phyloP scores from a whole-genome alignment of 2,888 invertebrate genomes.

The Apamea anceps region DNA sequence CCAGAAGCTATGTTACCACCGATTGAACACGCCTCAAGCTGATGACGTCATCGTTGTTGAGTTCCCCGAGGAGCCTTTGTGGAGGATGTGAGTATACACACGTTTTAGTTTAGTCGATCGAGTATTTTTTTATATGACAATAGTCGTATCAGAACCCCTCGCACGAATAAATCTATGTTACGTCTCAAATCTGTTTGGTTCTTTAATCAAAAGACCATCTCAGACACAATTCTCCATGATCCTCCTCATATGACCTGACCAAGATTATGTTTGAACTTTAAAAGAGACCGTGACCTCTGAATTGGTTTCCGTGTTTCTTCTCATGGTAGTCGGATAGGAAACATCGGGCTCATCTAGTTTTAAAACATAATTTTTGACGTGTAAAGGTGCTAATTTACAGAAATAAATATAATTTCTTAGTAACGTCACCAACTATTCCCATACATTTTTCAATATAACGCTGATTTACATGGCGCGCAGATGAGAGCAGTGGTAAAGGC shows the following conservation, averaged over 20 bases:
- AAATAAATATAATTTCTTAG: neutral
- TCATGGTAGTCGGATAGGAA: neutral
- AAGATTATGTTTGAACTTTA: no score
- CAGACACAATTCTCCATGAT: neutral
- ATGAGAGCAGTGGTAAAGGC: no score
- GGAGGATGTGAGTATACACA: conserved; percentile 94
- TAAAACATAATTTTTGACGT: no score
- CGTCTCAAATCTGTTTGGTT: neutral
- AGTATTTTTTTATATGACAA: neutral
- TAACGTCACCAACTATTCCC: neutral
- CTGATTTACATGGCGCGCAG: no score
- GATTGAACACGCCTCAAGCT: conserved; percentile 95
- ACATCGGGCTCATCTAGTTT: neutral
- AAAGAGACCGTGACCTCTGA: no score
- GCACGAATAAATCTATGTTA: neutral
- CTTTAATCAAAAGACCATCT: neutral
- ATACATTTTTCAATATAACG: neutral
- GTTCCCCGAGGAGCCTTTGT: conserved; percentile 97
- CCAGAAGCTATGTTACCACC: conserved; percentile 98
- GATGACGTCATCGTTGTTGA: conserved; percentile 97
- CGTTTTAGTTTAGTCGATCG: neutral
- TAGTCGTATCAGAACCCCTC: neutral
- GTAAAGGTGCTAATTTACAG: neutral
- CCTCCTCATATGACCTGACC: neutral
- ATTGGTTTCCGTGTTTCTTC: no score